phyloP scores from a whole-genome alignment of 2,113 vertebrate genomes.

The Rhinoderma darwinii region DNA sequence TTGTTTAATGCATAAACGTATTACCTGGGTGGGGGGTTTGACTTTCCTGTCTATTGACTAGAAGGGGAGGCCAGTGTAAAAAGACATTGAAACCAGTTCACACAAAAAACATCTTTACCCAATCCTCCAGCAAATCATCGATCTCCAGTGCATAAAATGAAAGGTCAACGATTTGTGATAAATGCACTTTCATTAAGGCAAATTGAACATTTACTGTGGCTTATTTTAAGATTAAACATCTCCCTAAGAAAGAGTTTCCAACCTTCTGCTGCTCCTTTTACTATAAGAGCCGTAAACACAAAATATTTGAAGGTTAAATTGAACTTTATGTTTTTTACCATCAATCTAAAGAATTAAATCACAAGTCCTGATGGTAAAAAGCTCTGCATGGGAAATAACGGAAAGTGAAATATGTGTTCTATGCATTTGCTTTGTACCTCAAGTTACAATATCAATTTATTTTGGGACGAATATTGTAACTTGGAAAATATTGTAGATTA shows the following conservation, averaged over 20 bases:
- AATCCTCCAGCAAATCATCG: constrained; percentile 48
- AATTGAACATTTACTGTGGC: constrained; percentile 32
- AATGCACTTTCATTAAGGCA: constrained; percentile 50
- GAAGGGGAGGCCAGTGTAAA: neutral
- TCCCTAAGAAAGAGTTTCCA: neutral
- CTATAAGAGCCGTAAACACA: neutral
- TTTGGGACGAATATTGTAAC: too few relatives aligned
- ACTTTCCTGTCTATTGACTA: constrained; percentile 20
- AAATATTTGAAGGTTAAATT: constrained; percentile 11
- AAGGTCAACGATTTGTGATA: constrained; percentile 45
- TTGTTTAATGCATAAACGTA: constrained; percentile 44
- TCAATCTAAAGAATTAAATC: neutral
- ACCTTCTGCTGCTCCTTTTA: neutral
- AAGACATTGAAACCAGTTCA: neutral
- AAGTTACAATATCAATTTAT: too few relatives aligned
- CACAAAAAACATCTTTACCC: neutral
- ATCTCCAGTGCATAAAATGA: constrained; percentile 42
- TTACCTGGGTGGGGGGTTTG: neutral
- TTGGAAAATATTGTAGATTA: too few relatives aligned
- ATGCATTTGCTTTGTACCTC: too few relatives aligned
- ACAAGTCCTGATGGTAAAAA: neutral
- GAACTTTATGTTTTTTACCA: neutral
- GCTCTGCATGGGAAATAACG: neutral
- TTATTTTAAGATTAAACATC: constrained; percentile 51
- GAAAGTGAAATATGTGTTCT: neutral